Conservation (phyloP, 1,140 invertebrate genomes). For the Zaprionus davidi region DNA sequence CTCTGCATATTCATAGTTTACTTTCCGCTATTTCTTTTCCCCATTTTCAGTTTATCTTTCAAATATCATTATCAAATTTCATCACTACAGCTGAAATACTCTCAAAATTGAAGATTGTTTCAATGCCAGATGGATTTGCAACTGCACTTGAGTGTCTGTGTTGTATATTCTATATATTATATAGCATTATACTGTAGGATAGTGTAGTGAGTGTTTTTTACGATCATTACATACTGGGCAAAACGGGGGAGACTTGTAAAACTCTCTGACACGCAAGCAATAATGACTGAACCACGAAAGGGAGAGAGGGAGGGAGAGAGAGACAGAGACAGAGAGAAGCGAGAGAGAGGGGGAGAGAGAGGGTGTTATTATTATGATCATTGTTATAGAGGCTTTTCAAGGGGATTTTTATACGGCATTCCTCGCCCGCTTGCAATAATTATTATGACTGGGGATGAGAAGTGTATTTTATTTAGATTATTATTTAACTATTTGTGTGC, state of each 20-base stretch:
- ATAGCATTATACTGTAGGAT: too few relatives aligned
- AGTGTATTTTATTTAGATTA: constrained; percentile 40
- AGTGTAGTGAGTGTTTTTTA: neutral
- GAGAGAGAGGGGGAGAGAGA: too few relatives aligned
- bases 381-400: constrained; percentile 7
- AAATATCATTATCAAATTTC: too few relatives aligned
- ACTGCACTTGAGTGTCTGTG: too few relatives aligned
- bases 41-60: neutral
- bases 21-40: neutral
- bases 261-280: constrained; percentile 20
- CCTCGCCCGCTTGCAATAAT: constrained; percentile 25
- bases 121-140: too few relatives aligned
- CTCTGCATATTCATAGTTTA: too few relatives aligned
- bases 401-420: constrained; percentile 35
- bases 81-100: too few relatives aligned
- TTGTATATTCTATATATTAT: too few relatives aligned
- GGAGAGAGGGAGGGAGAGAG: too few relatives aligned
- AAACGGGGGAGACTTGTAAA: constrained; percentile 5
- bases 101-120: too few relatives aligned
- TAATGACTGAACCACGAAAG: constrained; percentile 17
- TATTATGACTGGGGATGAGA: constrained; percentile 31
- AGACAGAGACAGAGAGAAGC: too few relatives aligned
- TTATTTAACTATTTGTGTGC: constrained; percentile 7
- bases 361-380: constrained; percentile 18
- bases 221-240: neutral